Evolutionary conservation across 2,888 invertebrate genomes (phyloP).

Genomic region (Onthophagus sagittarius): DNA sequence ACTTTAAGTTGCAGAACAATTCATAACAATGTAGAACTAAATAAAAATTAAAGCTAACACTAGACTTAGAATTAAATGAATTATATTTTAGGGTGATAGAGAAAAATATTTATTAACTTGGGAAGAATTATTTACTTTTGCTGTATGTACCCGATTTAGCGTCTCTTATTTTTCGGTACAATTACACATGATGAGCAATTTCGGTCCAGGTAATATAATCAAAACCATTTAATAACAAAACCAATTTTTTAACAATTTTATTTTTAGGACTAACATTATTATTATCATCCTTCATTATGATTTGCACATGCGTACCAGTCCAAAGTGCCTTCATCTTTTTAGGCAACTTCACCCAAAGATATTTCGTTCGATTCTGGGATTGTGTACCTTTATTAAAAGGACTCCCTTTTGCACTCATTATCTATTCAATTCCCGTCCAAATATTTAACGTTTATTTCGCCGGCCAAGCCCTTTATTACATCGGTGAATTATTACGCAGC

Average conservation of each 20-base stretch:
- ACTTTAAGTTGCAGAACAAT: too few species aligned
- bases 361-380: slow-evolving; percentile 16
- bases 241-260: not conserved
- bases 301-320: slow-evolving; percentile 1
- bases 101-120: not conserved
- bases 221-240: not conserved
- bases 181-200: not conserved
- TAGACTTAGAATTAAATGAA: too few species aligned
- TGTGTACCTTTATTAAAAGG: slow-evolving; percentile 18
- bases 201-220: not conserved
- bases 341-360: slow-evolving; percentile 7
- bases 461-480: slow-evolving; percentile 4
- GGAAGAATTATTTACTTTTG: not conserved
- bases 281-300: not conserved
- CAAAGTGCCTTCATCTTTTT: slow-evolving; percentile 13
- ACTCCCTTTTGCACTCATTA: not conserved
- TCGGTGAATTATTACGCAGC: not conserved
- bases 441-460: not conserved
- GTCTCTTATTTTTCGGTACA: not conserved
- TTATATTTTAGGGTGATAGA: not conserved
- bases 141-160: not conserved
- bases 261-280: not conserved
- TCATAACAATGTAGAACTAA: too few species aligned
- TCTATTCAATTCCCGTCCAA: slow-evolving; percentile 3
- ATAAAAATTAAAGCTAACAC: too few species aligned